phyloP scores from a whole-genome alignment of 2,797 vertebrate genomes.

The Gastrophryne carolinensis region DNA sequence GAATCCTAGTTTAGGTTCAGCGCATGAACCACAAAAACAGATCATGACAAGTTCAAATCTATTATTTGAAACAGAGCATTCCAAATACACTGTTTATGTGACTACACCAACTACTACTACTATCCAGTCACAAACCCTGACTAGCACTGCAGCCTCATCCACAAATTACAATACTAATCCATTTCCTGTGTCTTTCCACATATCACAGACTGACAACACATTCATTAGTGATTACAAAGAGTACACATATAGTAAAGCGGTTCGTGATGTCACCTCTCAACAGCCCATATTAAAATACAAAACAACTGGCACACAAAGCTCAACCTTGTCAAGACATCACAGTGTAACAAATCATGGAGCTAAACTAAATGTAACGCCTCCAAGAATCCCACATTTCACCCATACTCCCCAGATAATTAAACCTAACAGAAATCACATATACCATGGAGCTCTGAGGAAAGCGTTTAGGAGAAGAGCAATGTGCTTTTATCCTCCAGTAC shows the following conservation, averaged over 20 bases:
- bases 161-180: background rate
- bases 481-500: conserved; percentile 68
- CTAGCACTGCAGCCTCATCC: background rate
- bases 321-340: background rate
- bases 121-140: background rate
- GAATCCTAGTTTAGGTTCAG: background rate
- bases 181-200: background rate
- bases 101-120: background rate
- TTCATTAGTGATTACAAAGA: background rate
- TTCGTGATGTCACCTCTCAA: background rate
- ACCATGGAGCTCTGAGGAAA: background rate
- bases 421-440: background rate
- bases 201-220: background rate
- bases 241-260: background rate
- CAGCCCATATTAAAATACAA: background rate
- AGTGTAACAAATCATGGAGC: background rate
- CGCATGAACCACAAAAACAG: background rate
- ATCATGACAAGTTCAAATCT: background rate
- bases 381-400: background rate
- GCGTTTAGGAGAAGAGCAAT: conserved; percentile 47
- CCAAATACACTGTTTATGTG: background rate
- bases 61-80: background rate
- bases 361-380: background rate
- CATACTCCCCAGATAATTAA: background rate
- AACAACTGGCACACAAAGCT: background rate